These are phyloP conservation scores for Sesamia nonagrioides DNA, from an alignment of 1,140 invertebrate species.

Conservation along the genomic window DNA sequence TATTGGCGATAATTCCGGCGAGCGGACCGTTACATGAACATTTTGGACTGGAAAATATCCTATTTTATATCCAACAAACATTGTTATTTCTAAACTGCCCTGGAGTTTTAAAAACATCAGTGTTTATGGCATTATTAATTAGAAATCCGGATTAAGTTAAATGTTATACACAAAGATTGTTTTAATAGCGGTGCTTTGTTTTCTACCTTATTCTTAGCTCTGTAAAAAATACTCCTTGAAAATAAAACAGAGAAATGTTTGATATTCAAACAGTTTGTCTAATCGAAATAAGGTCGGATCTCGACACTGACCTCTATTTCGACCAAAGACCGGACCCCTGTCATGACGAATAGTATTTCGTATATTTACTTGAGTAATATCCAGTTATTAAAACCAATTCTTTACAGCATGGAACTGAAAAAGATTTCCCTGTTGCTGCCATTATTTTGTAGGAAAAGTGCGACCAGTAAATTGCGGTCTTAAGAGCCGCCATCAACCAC, in stretches of 20 bases:
- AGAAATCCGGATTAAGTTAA: background rate
- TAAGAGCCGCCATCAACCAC: constrained; percentile 34
- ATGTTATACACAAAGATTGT: background rate
- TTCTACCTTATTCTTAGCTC: background rate
- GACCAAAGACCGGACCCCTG: constrained; percentile 39
- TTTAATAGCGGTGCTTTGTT: background rate
- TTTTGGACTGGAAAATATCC: constrained; percentile 53
- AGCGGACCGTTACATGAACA: constrained; percentile 61
- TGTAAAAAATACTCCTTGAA: background rate
- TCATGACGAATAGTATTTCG: constrained; percentile 8
- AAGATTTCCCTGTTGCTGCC: constrained; percentile 35
- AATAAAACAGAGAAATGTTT: background rate
- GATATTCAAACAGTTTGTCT: constrained; percentile 24
- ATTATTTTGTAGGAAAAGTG: constrained; percentile 33
- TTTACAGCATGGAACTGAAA: constrained; percentile 34
- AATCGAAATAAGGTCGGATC: constrained; percentile 19
- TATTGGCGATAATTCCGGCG: constrained; percentile 75
- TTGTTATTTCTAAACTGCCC: constrained; percentile 27
- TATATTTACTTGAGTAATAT: constrained; percentile 43
- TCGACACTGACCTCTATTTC: constrained; percentile 30
- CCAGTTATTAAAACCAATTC: constrained; percentile 38
- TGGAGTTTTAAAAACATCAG: constrained; percentile 17
- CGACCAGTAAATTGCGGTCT: constrained; percentile 30
- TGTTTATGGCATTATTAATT: constrained; percentile 11
- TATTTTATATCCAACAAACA: constrained; percentile 26